Evolutionary conservation across 53 echinoderm and acorn worm species (phyloP), one percentile per base, ranked within the genome.

Genomic region (Temnopleurus reevesii): DNA sequence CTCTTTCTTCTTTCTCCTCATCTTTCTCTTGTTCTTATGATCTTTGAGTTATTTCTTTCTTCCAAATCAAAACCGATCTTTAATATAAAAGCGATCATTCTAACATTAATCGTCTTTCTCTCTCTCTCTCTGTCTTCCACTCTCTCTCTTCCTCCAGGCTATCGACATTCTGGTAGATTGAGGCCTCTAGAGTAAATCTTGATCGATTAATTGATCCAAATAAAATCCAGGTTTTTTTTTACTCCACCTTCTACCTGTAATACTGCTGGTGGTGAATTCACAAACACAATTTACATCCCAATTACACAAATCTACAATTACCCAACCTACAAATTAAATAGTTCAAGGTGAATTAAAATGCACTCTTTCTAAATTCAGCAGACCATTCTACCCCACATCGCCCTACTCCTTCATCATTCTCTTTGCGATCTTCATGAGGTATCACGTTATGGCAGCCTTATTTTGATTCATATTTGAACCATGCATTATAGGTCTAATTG

Each of bases 391-490:
- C n/a, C n/a, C n/a, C n/a, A 5, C 0, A 24, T 56, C 24, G 1
- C 38, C 41, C 18, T 1, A 2, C 19, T 23, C 38, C 15, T 41
- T 4, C 8, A 31, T 61, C 61, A n/a, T 38, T 71, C 19, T 43
- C 41, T 2, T 21, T 7, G n/a, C 71, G 6, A 5, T 4, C 19
- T n/a, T n/a, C 38, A 41, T 19, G n/a, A 2, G 43, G 71, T 38
- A 27, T 71, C 71, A 71, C 1, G 36, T 36, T 4, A 71, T 7
- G 19, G 12, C 21, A 2, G 0, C n/a, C 38, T n/a, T 17, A 71
- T 38, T 71, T 71, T 71, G 38, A 71, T 71, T 71, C 71, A 71
- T 71, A 71, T 71, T 38, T 71, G 71, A 71, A 41, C 71, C 71
- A 5, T n/a, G 79, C 79, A 49, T 46, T 49, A 49, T 2, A 79